Conservation (phyloP, 2,888 invertebrate species). For the Diaphora mendica region DNA sequence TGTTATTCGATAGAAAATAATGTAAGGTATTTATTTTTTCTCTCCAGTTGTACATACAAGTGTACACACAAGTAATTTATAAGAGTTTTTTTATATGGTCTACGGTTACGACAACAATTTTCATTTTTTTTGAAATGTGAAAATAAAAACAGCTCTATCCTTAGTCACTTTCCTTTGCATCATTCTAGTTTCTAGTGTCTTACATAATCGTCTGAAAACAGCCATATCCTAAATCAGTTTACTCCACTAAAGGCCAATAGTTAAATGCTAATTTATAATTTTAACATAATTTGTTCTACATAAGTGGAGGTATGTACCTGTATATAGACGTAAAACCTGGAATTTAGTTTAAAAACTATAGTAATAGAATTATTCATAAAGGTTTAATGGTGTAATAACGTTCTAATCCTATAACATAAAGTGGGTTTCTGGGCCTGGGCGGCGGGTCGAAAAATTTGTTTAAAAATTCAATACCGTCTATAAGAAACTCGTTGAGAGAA, state of each 20-base stretch:
- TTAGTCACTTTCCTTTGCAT: neutral
- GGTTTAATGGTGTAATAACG: conserved; percentile 76
- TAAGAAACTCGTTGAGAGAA: conserved; percentile 81
- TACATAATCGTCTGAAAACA: neutral
- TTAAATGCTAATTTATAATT: neutral
- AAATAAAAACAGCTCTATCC: neutral
- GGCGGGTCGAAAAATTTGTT: conserved; percentile 81
- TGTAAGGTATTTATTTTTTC: neutral
- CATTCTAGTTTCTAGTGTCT: neutral
- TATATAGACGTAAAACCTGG: neutral
- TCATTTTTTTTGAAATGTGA: neutral
- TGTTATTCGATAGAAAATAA: neutral
- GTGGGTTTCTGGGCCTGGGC: conserved; percentile 64
- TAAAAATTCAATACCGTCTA: conserved; percentile 84
- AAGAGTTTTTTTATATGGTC: neutral
- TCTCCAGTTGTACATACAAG: neutral
- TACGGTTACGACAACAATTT: neutral
- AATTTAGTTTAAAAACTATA: conserved; percentile 44
- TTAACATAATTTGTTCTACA: neutral
- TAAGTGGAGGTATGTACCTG: neutral
- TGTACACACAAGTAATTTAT: neutral
- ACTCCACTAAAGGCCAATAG: neutral
- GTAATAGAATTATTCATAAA: conserved; percentile 67
- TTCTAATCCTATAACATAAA: conserved; percentile 79
- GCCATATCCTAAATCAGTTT: neutral